phyloP scores from a whole-genome alignment of 2,888 invertebrate genomes.

The Meandrusa payeni region DNA sequence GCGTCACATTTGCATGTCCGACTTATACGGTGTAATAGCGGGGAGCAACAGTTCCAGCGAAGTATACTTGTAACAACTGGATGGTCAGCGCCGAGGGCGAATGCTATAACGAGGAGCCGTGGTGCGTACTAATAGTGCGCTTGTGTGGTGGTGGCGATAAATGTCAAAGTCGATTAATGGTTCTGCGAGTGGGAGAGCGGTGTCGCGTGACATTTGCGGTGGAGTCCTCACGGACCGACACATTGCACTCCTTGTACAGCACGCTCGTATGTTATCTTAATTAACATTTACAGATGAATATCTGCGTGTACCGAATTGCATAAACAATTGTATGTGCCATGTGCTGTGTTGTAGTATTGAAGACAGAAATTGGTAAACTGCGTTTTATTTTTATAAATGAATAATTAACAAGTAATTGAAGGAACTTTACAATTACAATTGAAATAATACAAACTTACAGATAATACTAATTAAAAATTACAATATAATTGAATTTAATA shows the following conservation, averaged over 20 bases:
- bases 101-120: conserved; percentile 40
- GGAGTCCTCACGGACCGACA: conserved; percentile 3
- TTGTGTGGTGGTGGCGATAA: conserved; percentile 47
- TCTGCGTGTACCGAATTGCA: conserved; percentile 25
- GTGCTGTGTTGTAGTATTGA: too few species aligned
- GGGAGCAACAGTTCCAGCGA: conserved; percentile 25
- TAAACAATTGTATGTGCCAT: conserved; percentile 6
- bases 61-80: conserved; percentile 48
- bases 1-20: conserved; percentile 17
- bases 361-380: too few species aligned
- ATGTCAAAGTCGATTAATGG: conserved; percentile 48
- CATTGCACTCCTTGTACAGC: conserved; percentile 3
- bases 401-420: too few species aligned
- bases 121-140: conserved; percentile 42
- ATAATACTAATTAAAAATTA: too few species aligned
- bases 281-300: conserved; percentile 32
- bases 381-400: too few species aligned
- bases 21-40: conserved; percentile 26
- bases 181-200: conserved; percentile 16
- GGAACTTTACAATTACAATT: too few species aligned
- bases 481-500: too few species aligned
- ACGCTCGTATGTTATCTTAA: conserved; percentile 33
- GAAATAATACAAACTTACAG: too few species aligned
- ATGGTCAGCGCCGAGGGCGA: conserved; percentile 44
- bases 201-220: conserved; percentile 15